Percentiles rank a stretch among this genome's conserved stretches.
Evolutionary conservation across 2,113 vertebrate species (phyloP).

Genomic region (Cyprinodon variegatus): DNA sequence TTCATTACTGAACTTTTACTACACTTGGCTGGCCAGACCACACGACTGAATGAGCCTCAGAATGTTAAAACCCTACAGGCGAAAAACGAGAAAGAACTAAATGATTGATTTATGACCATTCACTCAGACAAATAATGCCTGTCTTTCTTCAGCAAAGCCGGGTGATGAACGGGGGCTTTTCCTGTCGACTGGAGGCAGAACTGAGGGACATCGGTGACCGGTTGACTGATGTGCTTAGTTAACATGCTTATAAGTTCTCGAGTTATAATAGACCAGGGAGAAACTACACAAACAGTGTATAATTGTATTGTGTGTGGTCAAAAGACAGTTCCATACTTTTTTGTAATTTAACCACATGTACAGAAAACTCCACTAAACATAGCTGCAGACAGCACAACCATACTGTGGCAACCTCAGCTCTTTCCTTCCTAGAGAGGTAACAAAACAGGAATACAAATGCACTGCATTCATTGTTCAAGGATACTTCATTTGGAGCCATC

Average conservation of each 20-base stretch:
- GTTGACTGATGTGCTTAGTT: background rate
- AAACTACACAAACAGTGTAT: background rate
- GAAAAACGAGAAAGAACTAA: conserved; percentile 41
- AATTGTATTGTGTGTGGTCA: background rate
- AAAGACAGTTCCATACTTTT: background rate
- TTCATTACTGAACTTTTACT: conserved; percentile 57
- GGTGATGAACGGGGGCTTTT: conserved; percentile 1
- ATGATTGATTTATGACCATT: conserved; percentile 52
- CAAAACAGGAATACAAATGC: too few species aligned
- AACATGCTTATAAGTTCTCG: background rate
- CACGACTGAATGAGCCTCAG: conserved; percentile 14
- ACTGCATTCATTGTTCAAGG: background rate
- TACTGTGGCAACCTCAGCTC: background rate
- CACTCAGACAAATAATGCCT: conserved; percentile 35
- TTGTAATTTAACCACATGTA: background rate
- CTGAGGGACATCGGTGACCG: conserved; percentile 12
- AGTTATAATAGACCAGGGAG: background rate
- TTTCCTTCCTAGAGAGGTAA: background rate
- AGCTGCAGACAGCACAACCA: background rate
- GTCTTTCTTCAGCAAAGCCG: conserved; percentile 26
- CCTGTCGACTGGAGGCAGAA: background rate
- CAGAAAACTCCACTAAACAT: background rate
- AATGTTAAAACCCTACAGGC: conserved; percentile 19
- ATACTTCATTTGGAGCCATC: too few species aligned
- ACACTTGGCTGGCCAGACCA: conserved; percentile 20